Evolutionary conservation across 2,888 invertebrate species (phyloP).

Genomic region (Drosophila paracracens): DNA sequence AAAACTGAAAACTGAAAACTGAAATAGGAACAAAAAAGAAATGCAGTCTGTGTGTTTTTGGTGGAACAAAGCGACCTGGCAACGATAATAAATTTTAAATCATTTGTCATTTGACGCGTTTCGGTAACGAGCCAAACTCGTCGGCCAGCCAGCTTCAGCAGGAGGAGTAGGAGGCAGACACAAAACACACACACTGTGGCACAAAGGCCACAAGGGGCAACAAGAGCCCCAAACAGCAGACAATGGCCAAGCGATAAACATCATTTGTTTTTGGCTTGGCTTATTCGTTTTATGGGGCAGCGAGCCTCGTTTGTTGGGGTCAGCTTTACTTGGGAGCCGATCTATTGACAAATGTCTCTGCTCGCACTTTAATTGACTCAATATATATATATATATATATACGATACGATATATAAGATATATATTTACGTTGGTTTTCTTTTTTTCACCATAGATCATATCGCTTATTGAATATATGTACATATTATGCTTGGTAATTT

Average conservation of each 20-base stretch:
- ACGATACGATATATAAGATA: not conserved
- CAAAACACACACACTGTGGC: not conserved
- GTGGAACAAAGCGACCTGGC: constrained; percentile 30
- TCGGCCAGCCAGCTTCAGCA: not conserved
- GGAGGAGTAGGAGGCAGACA: not conserved
- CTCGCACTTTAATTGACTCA: constrained; percentile 72
- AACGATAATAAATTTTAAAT: constrained; percentile 76
- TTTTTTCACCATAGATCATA: constrained; percentile 47
- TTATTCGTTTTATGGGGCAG: constrained; percentile 12
- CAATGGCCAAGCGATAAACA: constrained; percentile 71
- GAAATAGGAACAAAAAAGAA: constrained; percentile 3
- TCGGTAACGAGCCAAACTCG: constrained; percentile 70
- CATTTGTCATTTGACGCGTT: constrained; percentile 81
- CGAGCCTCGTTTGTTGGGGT: constrained; percentile 38
- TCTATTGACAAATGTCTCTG: constrained; percentile 74
- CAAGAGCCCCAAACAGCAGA: constrained; percentile 51
- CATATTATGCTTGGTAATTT: constrained; percentile 41
- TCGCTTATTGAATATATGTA: constrained; percentile 55
- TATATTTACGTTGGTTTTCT: constrained; percentile 28
- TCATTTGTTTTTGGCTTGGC: constrained; percentile 56
- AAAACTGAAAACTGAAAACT: constrained; percentile 44
- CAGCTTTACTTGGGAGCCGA: constrained; percentile 46
- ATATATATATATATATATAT: not conserved
- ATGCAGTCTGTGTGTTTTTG: constrained; percentile 7
- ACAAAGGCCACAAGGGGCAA: constrained; percentile 33